Base-by-base conservation (phyloP, 2,113 vertebrate genomes). In the Cromileptes altivelis region DNA sequence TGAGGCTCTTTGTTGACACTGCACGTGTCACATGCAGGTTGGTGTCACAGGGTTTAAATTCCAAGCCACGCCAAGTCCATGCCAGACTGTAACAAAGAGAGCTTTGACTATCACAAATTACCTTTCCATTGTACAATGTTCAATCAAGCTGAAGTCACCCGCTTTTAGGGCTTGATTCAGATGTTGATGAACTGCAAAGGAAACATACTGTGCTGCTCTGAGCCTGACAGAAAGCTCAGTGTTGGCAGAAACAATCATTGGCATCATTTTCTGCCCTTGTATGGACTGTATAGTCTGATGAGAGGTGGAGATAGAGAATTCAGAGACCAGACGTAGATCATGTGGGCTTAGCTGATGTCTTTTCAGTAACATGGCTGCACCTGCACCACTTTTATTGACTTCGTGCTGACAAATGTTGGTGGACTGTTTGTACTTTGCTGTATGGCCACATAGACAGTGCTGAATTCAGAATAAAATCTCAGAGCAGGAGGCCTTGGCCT, bases 341-440 rank as follows among this genome's bases (percentile, higher is more conserved):
- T 86, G 84, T 83, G 85, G 88, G 87, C 53, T 83, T 70, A 74
- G 63, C 69, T 83, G 23, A 68, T 64, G 45, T 83, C 60, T 91
- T 88, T 88, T 85, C 57, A 85, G 27, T 17, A 77, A 86, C 70
- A 47, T 61, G 58, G 64, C 78, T 84, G 75, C 86, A 92, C 90
- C 90, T 90, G 87, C 78, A 78, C 63, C 23, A 30, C 75, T 87
- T 89, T 70, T 78, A 90, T 85, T 68, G 64, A 81, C 64, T 83
- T 57, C 7, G 14, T 67, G 42, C 37, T 65, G 75, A 86, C 74
- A 90, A 49, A 82, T 69, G 65, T 60, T 65, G 71, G 62, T 56
- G 17, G 63, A 55, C 69, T 88, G 75, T 84, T 75, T 60, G 74
- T 37, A 5, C 50, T 75, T 60, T 75, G 56, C 50, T 79, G 23